Evolutionary conservation across 2,113 vertebrate genomes (phyloP).

Genomic region (Gadus chalcogrammus): DNA sequence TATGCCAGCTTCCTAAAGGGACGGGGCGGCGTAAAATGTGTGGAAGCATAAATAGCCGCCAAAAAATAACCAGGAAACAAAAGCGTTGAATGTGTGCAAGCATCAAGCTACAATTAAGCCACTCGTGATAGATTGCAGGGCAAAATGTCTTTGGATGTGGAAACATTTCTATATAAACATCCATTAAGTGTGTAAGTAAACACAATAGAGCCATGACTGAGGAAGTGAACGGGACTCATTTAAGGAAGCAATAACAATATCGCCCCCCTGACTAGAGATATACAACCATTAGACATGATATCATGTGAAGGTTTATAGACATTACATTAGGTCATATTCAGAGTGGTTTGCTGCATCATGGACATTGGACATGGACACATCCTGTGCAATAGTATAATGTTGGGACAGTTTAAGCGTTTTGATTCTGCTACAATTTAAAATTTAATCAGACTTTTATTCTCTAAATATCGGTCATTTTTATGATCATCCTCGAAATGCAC

Average conservation of each 20-base stretch:
- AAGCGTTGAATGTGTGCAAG: background rate
- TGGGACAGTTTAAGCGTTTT: too few species aligned
- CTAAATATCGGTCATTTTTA: too few species aligned
- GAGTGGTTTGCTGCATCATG: too few species aligned
- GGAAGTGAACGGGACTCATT: conserved; percentile 6
- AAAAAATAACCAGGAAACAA: background rate
- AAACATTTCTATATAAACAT: conserved; percentile 26
- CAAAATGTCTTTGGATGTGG: background rate
- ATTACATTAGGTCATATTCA: too few species aligned
- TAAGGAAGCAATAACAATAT: conserved; percentile 4
- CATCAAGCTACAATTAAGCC: background rate
- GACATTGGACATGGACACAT: too few species aligned
- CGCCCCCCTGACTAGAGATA: too few species aligned
- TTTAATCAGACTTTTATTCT: too few species aligned
- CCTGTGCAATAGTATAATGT: too few species aligned
- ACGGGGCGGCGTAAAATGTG: background rate
- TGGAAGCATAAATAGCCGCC: background rate
- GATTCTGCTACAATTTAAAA: too few species aligned
- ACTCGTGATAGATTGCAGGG: conserved; percentile 9
- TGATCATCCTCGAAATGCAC: too few species aligned
- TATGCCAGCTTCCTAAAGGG: background rate
- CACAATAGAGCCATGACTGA: conserved; percentile 5
- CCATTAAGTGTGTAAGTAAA: conserved; percentile 37
- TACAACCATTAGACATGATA: too few species aligned
- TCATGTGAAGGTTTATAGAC: too few species aligned